Evolutionary conservation across 2,888 invertebrate genomes (phyloP).

Genomic region (Oscheius onirici): DNA sequence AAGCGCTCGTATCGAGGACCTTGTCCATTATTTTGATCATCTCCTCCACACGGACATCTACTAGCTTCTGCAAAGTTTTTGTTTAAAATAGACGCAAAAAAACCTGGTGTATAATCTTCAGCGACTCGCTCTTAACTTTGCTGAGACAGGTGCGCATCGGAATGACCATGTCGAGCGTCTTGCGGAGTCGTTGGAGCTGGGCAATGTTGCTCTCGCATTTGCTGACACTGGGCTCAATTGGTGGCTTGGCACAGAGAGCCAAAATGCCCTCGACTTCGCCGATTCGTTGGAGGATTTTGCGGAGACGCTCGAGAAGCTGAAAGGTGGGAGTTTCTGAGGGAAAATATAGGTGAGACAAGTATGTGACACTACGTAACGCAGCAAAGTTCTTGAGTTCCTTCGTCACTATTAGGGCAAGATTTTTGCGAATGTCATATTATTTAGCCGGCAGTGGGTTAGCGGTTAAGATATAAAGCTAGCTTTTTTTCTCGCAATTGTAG

Average conservation of each 20-base stretch:
- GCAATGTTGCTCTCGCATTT: slow-evolving; percentile 83
- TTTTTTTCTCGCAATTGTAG: too few relatives aligned
- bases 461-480: too few relatives aligned
- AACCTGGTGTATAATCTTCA: slow-evolving; percentile 46
- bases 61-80: slow-evolving; percentile 72
- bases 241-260: slow-evolving; percentile 73
- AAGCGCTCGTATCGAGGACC: slow-evolving; percentile 77
- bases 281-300: slow-evolving; percentile 74
- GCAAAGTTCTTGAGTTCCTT: not conserved
- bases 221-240: slow-evolving; percentile 65
- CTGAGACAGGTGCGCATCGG: slow-evolving; percentile 74
- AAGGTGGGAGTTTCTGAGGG: slow-evolving; percentile 23
- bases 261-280: slow-evolving; percentile 84
- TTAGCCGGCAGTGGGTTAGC: too few relatives aligned
- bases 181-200: slow-evolving; percentile 79
- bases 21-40: slow-evolving; percentile 76
- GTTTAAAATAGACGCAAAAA: not conserved
- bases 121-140: slow-evolving; percentile 40
- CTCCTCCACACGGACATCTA: slow-evolving; percentile 73
- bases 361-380: not conserved
- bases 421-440: too few relatives aligned
- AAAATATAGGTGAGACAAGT: not conserved
- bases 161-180: slow-evolving; percentile 81
- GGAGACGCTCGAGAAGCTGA: slow-evolving; percentile 54
- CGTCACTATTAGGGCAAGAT: too few relatives aligned